These are phyloP conservation scores for Myotis brandtii DNA, from an alignment of 2,113 vertebrate genomes.

Conservation along the genomic window DNA sequence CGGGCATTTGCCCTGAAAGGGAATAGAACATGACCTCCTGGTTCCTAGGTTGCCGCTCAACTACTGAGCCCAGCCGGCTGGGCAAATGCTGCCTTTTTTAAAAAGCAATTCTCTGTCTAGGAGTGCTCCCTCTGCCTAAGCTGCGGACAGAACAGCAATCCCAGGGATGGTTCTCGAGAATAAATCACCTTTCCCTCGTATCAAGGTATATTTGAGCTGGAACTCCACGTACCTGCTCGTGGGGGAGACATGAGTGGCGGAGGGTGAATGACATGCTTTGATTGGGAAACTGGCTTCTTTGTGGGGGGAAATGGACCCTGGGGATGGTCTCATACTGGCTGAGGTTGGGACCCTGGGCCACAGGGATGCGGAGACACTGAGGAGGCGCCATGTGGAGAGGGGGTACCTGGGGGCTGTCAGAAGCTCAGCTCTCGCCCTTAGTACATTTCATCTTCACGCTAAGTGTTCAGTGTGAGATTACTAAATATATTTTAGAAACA, in stretches of 20 bases:
- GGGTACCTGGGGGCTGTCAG: background rate
- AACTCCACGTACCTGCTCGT: background rate
- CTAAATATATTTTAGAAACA: background rate
- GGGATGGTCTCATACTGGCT: too few species aligned
- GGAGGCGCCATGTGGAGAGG: background rate
- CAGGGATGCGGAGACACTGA: background rate
- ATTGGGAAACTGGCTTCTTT: background rate
- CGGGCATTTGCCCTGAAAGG: too few species aligned
- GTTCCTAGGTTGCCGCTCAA: too few species aligned
- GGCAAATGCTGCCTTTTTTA: too few species aligned
- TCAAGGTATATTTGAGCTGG: background rate
- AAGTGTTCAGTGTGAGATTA: background rate
- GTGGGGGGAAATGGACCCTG: background rate
- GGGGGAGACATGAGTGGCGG: background rate
- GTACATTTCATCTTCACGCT: background rate
- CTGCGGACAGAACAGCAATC: background rate
- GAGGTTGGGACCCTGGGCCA: rapidly evolving
- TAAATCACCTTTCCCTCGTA: background rate
- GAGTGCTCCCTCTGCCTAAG: background rate
- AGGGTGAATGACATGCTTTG: background rate
- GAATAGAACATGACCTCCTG: too few species aligned
- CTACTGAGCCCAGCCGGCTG: too few species aligned
- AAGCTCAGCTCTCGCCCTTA: background rate
- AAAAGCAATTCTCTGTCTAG: background rate
- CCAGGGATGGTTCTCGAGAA: background rate